A percentile compares a stretch with the other conserved stretches of the same genome.
Conservation (phyloP, 2,113 vertebrate genomes). For the Lontra canadensis region DNA sequence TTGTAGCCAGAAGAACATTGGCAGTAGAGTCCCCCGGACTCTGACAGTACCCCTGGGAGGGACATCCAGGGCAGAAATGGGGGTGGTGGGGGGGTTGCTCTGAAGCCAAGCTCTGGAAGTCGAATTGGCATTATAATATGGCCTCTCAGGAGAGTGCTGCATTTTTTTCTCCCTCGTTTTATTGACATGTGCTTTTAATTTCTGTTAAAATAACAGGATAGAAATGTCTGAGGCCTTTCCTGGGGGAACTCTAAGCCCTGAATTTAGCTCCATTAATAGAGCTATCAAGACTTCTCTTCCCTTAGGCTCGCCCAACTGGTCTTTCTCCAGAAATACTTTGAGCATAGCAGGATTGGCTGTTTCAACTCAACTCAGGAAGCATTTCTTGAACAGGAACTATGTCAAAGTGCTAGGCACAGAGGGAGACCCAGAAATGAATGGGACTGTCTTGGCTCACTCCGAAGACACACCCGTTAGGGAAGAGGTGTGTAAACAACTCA, state of each 20-base stretch:
- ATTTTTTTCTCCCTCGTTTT: constrained; percentile 32
- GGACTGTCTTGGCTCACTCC: not conserved
- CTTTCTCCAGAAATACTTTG: constrained; percentile 18
- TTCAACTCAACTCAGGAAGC: not conserved
- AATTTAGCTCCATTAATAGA: not conserved
- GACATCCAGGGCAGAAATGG: accelerated
- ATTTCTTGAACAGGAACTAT: not conserved
- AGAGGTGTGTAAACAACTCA: not conserved
- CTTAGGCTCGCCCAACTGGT: not conserved
- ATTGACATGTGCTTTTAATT: constrained; percentile 42
- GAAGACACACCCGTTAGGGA: not conserved
- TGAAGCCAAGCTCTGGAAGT: not conserved
- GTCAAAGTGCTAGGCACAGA: not conserved
- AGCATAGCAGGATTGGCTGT: not conserved
- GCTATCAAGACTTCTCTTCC: not conserved
- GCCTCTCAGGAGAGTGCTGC: not conserved
- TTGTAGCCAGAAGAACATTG: not conserved
- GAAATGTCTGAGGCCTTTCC: constrained; percentile 11
- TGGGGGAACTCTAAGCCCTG: not conserved
- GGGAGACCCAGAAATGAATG: not conserved
- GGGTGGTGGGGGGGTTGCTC: not conserved
- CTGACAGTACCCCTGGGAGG: not conserved
- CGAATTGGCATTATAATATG: not conserved
- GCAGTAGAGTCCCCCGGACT: not conserved
- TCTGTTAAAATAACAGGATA: constrained; percentile 16